A percentile compares a stretch with the other conserved stretches of the same genome.
These are phyloP conservation scores for Agrotis exclamationis DNA, from an alignment of 2,888 invertebrate genomes.

Conservation along the genomic window DNA sequence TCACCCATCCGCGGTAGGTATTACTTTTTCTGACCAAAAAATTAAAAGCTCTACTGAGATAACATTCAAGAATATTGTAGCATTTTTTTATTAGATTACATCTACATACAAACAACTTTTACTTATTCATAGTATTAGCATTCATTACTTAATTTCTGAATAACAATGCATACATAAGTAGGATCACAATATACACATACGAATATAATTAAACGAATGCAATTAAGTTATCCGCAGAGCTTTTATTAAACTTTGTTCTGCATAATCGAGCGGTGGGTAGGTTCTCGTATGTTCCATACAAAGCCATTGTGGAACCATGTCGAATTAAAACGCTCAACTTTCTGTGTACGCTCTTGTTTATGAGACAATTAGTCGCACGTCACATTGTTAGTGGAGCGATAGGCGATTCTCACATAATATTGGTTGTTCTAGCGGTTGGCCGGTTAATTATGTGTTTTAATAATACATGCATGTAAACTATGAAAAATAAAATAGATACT, in stretches of 20 bases:
- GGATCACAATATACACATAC: neutral
- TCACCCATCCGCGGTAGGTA: too few species aligned
- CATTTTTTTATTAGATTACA: too few species aligned
- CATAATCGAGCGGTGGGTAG: slow-evolving; percentile 10
- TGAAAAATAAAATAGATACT: too few species aligned
- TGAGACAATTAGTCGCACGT: slow-evolving; percentile 20
- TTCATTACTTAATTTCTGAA: neutral
- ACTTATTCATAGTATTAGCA: too few species aligned
- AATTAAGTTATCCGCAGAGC: slow-evolving; percentile 21
- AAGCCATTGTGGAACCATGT: slow-evolving; percentile 28
- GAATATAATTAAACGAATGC: slow-evolving; percentile 17
- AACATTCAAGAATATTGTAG: too few species aligned
- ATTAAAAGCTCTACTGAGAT: too few species aligned
- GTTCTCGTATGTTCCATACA: slow-evolving; percentile 8
- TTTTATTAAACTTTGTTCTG: slow-evolving; percentile 26
- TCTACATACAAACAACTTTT: too few species aligned
- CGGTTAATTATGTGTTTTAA: too few species aligned
- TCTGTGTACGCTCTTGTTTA: slow-evolving; percentile 40
- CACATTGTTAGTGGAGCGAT: slow-evolving; percentile 4
- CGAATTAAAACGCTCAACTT: slow-evolving; percentile 39
- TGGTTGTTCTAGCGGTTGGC: too few species aligned
- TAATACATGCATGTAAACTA: too few species aligned
- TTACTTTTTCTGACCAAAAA: too few species aligned
- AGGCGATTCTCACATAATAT: neutral
- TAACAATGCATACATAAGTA: neutral